Percentiles rank a stretch among this genome's conserved stretches.
Conservation (phyloP, 2,797 vertebrate genomes). For the Aldrovandia affinis region DNA sequence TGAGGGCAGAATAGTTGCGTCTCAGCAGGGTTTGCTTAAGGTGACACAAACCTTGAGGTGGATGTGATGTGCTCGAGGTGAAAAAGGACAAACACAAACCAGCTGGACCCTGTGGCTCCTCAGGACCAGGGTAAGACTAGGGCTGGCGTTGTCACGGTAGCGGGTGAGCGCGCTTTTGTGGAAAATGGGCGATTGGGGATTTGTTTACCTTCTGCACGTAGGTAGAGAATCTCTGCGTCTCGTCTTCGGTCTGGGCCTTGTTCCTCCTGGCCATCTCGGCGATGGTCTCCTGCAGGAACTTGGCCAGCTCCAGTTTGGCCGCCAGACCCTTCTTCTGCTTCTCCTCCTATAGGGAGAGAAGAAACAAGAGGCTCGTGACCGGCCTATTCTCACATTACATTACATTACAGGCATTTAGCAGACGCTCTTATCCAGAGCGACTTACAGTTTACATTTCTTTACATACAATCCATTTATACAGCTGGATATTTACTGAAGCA, state of each 20-base stretch:
- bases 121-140: too few relatives aligned
- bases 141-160: background rate
- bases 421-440: too few relatives aligned
- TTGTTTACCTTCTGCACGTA: conserved; percentile 85
- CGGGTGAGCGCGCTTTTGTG: too few relatives aligned
- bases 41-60: background rate
- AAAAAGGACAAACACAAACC: too few relatives aligned
- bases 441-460: too few relatives aligned
- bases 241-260: conserved; percentile 81
- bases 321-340: conserved; percentile 90
- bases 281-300: conserved; percentile 94
- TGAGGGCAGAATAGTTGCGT: background rate
- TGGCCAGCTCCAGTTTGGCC: conserved; percentile 90
- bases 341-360: conserved; percentile 79
- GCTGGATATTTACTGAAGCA: too few relatives aligned
- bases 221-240: conserved; percentile 85
- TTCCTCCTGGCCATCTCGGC: conserved; percentile 92
- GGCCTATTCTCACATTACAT: background rate
- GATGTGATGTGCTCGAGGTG: background rate
- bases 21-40: background rate
- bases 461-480: too few relatives aligned
- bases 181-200: too few relatives aligned
- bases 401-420: too few relatives aligned
- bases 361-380: background rate
- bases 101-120: too few relatives aligned